Percentiles rank a stretch among this genome's conserved stretches.
Conservation (phyloP, 2,113 vertebrate genomes). For the Riparia riparia region DNA sequence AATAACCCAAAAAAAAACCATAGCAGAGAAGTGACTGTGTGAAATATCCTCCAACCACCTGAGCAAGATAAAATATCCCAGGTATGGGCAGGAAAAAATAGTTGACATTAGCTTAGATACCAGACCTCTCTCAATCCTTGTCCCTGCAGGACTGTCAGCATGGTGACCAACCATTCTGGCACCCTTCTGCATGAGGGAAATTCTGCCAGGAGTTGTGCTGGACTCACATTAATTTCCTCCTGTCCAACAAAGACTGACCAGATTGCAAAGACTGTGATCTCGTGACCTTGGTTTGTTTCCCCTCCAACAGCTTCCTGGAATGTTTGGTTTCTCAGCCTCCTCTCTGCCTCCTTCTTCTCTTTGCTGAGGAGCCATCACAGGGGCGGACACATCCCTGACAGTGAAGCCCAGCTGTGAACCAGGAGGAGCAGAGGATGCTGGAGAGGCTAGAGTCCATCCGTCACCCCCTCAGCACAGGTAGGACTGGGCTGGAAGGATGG, state of each 20-base stretch:
- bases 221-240: constrained; percentile 47
- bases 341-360: neutral
- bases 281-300: neutral
- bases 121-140: neutral
- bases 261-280: constrained; percentile 49
- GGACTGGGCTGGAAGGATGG: neutral
- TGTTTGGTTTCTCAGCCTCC: neutral
- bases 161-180: constrained; percentile 15
- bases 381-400: neutral
- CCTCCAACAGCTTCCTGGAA: constrained; percentile 18
- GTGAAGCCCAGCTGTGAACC: rapidly evolving
- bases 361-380: rapidly evolving
- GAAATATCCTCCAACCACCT: neutral
- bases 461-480: neutral
- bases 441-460: rapidly evolving
- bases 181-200: neutral
- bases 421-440: neutral
- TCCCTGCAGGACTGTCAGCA: neutral
- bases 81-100: neutral
- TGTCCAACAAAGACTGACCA: constrained; percentile 37
- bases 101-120: neutral
- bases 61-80: neutral
- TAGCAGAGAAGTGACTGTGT: neutral
- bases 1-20: neutral
- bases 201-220: constrained; percentile 8